Evolutionary conservation across 2,113 vertebrate species (phyloP).

Genomic region (Arvicanthis niloticus): DNA sequence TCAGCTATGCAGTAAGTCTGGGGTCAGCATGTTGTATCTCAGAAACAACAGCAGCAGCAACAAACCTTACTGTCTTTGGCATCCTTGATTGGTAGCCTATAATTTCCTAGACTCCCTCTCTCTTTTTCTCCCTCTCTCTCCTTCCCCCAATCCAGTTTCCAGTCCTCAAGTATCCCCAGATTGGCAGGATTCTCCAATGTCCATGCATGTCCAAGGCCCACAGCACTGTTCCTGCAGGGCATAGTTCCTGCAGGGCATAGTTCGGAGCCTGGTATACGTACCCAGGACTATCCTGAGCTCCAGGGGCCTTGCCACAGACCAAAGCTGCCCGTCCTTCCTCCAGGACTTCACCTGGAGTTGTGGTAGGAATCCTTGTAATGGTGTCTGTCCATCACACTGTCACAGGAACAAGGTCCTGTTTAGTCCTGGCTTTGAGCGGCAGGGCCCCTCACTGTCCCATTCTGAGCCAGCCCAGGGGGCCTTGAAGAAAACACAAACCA

Average conservation of each 20-base stretch:
- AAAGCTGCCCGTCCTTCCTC: neutral
- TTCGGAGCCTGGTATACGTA: fast-evolving
- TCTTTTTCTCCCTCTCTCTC: neutral
- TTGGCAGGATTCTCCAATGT: neutral
- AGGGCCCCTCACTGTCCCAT: neutral
- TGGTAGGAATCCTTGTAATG: fast-evolving
- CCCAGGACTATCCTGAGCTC: neutral
- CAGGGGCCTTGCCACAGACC: fast-evolving
- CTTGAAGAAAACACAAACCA: neutral
- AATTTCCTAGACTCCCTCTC: neutral
- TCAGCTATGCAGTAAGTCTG: neutral
- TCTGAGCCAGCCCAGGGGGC: neutral
- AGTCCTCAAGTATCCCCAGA: neutral
- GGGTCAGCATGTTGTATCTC: neutral
- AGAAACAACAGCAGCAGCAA: neutral
- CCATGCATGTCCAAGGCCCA: neutral
- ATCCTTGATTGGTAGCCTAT: neutral
- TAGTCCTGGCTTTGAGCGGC: neutral
- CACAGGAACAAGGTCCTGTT: neutral
- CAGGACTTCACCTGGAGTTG: neutral
- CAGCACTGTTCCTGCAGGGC: neutral
- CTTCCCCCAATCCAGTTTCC: neutral
- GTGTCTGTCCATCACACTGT: too few species aligned
- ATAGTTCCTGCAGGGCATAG: neutral
- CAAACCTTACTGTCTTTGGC: neutral